Base-by-base conservation (phyloP, 2,113 vertebrate genomes). In the Epinephelus fuscoguttatus region DNA sequence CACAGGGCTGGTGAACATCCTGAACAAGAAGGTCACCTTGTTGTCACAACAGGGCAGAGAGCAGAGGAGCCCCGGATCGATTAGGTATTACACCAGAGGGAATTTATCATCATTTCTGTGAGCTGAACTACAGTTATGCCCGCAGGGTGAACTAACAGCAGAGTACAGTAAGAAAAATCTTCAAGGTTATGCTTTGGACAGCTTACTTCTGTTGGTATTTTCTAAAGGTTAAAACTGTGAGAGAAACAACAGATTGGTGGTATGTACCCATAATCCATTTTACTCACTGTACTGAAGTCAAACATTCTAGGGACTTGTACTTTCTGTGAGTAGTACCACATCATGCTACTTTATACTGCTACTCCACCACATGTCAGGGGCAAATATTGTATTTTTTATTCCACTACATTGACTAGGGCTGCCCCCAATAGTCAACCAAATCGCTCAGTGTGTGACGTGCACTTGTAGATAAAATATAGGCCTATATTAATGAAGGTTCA, bases 21-120 rank as follows among this genome's bases (percentile, higher is more conserved):
- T 56, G 37, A 74, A 89, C 77, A 71, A 23, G 76, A 84, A 81
- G 84, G 92, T 92, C 91, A 93, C 88, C 87, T 89, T 87, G 89
- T 77, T 66, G 70, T 81, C 85, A 71, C 61, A 75, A 23, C 76
- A 60, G 81, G 74, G 50, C 74, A 75, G 68, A 81, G 37, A 75
- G 80, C 50, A 72, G 61, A 79, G 69, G 53, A 60, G 70, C 56
- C 67, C 62, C 3, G 1, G 61, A 86, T 92, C 87, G 69, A 88
- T 89, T 13, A 33, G 11, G 71, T 70, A 9, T 78, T 40, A 87
- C 66, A 79, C 57, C 61, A 9, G 40, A 79, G 66, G 69, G 82
- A 21, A 68, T 75, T 81, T 45, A 81, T 88, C 69, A 57, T 64
- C 17, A 59, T 78, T 77, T 69, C 57, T 52, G 53, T 42, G 63